Evolutionary conservation across 2,888 invertebrate genomes (phyloP), one percentile per base, ranked within the genome.

Genomic region (Rhamnusium bicolor): DNA sequence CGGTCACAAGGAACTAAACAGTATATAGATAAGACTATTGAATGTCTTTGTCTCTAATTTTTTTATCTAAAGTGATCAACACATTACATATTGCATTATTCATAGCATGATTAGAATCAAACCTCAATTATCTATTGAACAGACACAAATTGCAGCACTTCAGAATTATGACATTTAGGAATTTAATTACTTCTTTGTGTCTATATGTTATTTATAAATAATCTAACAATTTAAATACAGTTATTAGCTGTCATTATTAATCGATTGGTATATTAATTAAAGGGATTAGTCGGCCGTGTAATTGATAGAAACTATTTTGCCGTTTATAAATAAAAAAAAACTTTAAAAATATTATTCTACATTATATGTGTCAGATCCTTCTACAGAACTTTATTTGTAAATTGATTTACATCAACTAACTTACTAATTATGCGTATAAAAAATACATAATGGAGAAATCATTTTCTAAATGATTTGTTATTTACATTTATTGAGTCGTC

Each of bases 231-330:
- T 32, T 29, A 53, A 27, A 21, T 29, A 49, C 63, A 65, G 53
- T 65, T 65, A 65, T 65, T 53, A n/a, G 21, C 65, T 65, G 65
- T 65, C 65, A 65, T 32, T 53, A 53, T 24, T 32, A 65, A 65
- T 65, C 29, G 65, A 65, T 16, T 32, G 65, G 24, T 65, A 12
- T 53, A 65, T 65, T 51, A 65, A 65, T 65, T 65, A 65, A 24
- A 65, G 32, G 29, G 32, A 12, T 53, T 53, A 53, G 32, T 65
- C 53, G 53, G 53, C 32, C 65, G 19, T 65, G 32, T 65, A 53
- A 65, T 65, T 53, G 29, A 53, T 53, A 29, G 40, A 32, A 65
- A 53, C 53, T 27, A 65, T 65, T 65, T 51, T 21, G 14, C 65
- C 32, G 53, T 32, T 18, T 12, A 7, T n/a, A 62, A 21, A 21